Base-by-base conservation (phyloP, 2,797 vertebrate species). In the Triplophysa bombifrons region DNA sequence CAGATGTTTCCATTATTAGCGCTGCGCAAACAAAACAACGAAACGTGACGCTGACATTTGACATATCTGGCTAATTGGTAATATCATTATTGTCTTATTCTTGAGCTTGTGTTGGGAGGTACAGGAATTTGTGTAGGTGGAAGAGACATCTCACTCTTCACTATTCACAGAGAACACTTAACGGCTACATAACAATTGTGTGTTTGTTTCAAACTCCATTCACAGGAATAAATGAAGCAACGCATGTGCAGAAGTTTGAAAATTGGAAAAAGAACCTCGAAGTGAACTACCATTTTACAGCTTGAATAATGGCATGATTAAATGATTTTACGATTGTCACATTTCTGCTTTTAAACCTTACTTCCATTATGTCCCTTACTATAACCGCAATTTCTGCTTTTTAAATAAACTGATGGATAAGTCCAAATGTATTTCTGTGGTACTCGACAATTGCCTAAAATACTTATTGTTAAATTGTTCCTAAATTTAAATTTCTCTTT, bases 11-110 rank as follows among this genome's bases (percentile, higher is more conserved):
- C 93, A 94, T 95, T 93, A 94, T 93, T 95, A 94, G 91, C 93
- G 93, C 93, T 91, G 92, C 91, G 90, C 90, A 94, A 95, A 96
- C 93, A 95, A 95, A 95, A 93, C 92, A 93, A 94, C 93, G 92
- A 93, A 93, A 85, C 50, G 55, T 74, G 67, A 78, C 34, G 75
- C 68, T 79, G 72, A 85, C 74, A 80, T 80, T 74, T 80, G 77
- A 82, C 82, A 63, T 76, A 63, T 72, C 79, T 65, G 66, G 81
- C 79, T 85, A 84, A 87, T 84, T 84, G 84, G 67, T 84, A 87
- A 87, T 80, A 58, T 84, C 79, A 81, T 85, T 85, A 87, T 78
- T 85, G 64, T 34, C 22, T 86, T 83, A 79, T 86, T 84, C 65
- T 80, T 72, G 27, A 34, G 79, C 69, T 85, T 55, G 76, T 56